Evolutionary conservation across 2,797 vertebrate species (phyloP).

Genomic region (Phaenicophaeus curvirostris): DNA sequence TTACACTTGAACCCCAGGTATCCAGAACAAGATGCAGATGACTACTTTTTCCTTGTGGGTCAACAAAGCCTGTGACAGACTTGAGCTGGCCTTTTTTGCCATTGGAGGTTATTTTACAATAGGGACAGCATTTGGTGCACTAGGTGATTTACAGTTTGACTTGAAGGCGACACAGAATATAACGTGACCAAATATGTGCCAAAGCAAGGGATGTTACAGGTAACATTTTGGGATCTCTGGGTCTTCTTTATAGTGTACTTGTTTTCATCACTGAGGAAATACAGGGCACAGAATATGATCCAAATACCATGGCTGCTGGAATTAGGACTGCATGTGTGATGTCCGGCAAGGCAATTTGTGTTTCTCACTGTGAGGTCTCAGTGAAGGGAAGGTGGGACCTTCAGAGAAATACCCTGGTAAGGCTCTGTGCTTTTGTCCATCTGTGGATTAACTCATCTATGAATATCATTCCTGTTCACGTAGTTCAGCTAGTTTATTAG

Average conservation of each 20-base stretch:
- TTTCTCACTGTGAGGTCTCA: background rate
- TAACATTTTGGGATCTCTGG: background rate
- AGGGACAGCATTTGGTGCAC: slow-evolving; percentile 81
- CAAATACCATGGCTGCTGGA: background rate
- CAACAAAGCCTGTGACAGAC: slow-evolving; percentile 86
- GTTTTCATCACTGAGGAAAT: background rate
- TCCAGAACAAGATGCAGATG: background rate
- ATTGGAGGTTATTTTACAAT: slow-evolving; percentile 90
- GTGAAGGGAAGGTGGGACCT: background rate
- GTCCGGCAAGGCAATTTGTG: background rate
- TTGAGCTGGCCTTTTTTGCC: slow-evolving; percentile 90
- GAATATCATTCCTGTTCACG: background rate
- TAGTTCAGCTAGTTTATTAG: background rate
- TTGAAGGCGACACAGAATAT: slow-evolving; percentile 87
- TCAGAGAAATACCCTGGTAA: background rate
- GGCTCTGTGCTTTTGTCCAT: background rate
- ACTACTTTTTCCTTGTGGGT: slow-evolving; percentile 87
- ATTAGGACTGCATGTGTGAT: fast-evolving
- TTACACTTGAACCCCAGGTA: background rate
- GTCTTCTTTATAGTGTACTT: background rate
- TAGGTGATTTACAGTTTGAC: slow-evolving; percentile 86
- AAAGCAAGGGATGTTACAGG: background rate
- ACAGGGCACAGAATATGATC: background rate
- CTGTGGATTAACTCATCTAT: background rate
- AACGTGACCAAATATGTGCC: slow-evolving; percentile 82